These are phyloP conservation scores for Plumapathes pennacea DNA, from an alignment of 92 coral and sea anemone genomes.

Conservation along the genomic window DNA sequence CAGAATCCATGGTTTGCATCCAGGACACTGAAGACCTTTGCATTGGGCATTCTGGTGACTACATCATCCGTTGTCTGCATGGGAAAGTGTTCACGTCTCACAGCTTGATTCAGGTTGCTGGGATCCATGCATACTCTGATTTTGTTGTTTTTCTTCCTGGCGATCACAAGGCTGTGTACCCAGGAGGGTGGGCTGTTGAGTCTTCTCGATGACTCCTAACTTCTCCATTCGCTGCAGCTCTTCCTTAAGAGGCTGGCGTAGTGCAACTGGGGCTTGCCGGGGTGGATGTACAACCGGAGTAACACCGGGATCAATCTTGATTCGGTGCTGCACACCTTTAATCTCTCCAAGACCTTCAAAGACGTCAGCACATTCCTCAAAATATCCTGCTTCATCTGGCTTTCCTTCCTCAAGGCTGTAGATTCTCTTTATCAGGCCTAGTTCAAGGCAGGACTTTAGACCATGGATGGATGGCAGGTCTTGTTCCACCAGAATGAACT, in stretches of 20 bases:
- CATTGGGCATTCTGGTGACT: constrained; percentile 34
- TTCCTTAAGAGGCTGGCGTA: constrained; percentile 27
- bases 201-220: constrained; percentile 22
- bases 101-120: constrained; percentile 38
- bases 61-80: constrained; percentile 39
- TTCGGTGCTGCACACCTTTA: constrained; percentile 9
- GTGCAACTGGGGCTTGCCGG: constrained; percentile 20
- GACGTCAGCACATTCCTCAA: constrained; percentile 16
- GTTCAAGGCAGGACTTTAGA: constrained; percentile 33
- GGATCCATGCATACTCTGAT: constrained; percentile 42
- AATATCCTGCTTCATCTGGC: constrained; percentile 10
- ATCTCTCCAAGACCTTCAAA: constrained; percentile 29
- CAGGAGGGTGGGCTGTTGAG: constrained; percentile 12
- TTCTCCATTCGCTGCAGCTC: constrained; percentile 42
- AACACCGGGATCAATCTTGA: constrained; percentile 5
- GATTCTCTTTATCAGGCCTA: constrained; percentile 23
- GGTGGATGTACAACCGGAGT: constrained; percentile 29
- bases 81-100: constrained; percentile 38
- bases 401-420: constrained; percentile 16
- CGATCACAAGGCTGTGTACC: constrained; percentile 40
- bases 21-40: constrained; percentile 28
- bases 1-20: constrained; percentile 49
- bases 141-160: constrained; percentile 34
- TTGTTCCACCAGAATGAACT: constrained; percentile 17
- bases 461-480: constrained; percentile 19